Base-by-base conservation (phyloP, 92 coral and sea anemone species). In the Siderastrea siderea region DNA sequence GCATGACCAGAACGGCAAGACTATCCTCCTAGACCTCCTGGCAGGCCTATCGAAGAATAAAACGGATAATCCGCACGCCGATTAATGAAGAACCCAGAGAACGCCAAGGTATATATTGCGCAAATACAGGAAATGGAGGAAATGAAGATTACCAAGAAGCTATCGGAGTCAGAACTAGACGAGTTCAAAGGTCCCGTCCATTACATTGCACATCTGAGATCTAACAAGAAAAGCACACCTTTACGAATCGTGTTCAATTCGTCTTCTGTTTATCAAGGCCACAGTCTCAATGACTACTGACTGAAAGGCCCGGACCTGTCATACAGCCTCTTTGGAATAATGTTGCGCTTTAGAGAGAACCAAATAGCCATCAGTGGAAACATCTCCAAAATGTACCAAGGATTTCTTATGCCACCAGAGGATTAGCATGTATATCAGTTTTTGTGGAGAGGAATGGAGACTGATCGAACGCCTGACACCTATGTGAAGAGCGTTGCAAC, bases 381-480 rank as follows among this genome's bases (percentile, higher is more conserved):
- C 48, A 58, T 89, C 15, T 89, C 93, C 47, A 90, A 90, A 47
- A 90, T 85, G 93, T 90, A 85, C 73, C 92, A 88, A 63, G 64
- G 93, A 61, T 68, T 89, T 14, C 77, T 89, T 4, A 92, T 88
- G n/a, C 82, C 92, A 46, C 85, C 76, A 51, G 55, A 80, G 38
- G 90, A 92, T 63, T 90, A 88, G 77, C 89, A 88, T 54, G 92
- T 92, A 16, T 92, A 91, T 76, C 68, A 93, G 59, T 93, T 80
- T 73, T 62, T 92, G 46, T 87, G 90, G 94, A 83, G 91, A 74
- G 83, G 82, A 46, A 17, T 87, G 72, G 89, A 91, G 44, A 75
- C 77, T 5, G 86, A 84, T 12, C 68, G 82, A 74, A 79, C 68
- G 44, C 91, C 90, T 17, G 65, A 86, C 55, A 71, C 62, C 45